Conservation (phyloP, 2,888 invertebrate species). For the Ferrisia virgata region DNA sequence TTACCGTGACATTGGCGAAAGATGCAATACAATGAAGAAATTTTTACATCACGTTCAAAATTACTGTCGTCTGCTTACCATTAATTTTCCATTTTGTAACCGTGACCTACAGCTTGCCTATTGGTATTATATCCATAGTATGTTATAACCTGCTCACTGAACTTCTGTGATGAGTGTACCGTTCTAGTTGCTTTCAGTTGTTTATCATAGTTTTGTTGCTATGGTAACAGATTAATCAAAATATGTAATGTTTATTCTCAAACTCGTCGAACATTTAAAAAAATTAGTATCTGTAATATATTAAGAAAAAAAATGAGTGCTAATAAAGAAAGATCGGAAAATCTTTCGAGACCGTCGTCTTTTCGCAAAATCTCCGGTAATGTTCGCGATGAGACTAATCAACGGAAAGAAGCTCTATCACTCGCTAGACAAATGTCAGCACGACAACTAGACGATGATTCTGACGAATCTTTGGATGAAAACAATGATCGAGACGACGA, state of each 20-base stretch:
- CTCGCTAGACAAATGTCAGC: slow-evolving; percentile 6
- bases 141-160: not conserved
- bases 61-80: not conserved
- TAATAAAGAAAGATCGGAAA: not conserved
- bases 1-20: not conserved
- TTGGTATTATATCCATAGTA: no score
- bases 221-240: not conserved
- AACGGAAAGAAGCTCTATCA: not conserved
- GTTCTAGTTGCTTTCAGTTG: not conserved
- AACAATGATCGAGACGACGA: slow-evolving; percentile 50
- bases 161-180: not conserved
- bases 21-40: not conserved
- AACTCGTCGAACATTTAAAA: not conserved
- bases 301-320: not conserved
- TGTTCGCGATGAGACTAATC: not conserved
- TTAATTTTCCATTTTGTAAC: not conserved
- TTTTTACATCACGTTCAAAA: not conserved
- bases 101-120: no score
- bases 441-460: slow-evolving; percentile 28
- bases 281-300: no score
- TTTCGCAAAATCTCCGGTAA: slow-evolving; percentile 10
- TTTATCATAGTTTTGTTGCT: not conserved
- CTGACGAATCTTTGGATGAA: slow-evolving; percentile 41
- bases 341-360: slow-evolving; percentile 19
- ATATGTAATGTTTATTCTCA: not conserved